These are phyloP conservation scores for Smithornis capensis DNA, from an alignment of 2,113 vertebrate genomes.

Conservation along the genomic window DNA sequence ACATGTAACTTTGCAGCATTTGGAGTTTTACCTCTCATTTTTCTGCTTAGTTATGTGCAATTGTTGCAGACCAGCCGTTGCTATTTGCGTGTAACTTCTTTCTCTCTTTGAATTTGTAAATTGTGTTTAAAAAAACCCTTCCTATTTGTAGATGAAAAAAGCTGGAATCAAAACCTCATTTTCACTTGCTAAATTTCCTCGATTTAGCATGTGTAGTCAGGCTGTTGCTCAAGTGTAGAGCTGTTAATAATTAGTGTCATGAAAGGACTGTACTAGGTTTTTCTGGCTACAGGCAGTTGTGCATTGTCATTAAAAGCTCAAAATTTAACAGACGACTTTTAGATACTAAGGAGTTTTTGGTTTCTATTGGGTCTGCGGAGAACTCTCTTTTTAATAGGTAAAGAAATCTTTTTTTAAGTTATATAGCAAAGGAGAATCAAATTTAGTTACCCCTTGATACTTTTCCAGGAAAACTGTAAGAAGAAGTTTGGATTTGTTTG, in stretches of 20 bases:
- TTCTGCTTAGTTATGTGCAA: background rate
- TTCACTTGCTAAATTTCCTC: background rate
- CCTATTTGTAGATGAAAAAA: background rate
- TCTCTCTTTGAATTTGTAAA: background rate
- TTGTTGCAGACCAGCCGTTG: background rate
- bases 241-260: background rate
- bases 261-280: background rate
- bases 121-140: background rate
- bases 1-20: background rate
- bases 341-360: background rate
- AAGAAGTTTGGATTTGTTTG: background rate
- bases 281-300: background rate
- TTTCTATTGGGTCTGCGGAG: background rate
- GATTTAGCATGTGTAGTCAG: rapidly evolving
- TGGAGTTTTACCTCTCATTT: background rate
- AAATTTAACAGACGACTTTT: background rate
- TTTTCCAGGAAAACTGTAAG: background rate
- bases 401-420: background rate
- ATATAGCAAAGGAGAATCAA: background rate
- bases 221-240: background rate
- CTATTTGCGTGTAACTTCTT: background rate
- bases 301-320: background rate
- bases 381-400: background rate
- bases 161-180: background rate
- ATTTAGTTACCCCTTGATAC: background rate